Conservation (phyloP, 2,797 vertebrate species). For the Streptopelia turtur region DNA sequence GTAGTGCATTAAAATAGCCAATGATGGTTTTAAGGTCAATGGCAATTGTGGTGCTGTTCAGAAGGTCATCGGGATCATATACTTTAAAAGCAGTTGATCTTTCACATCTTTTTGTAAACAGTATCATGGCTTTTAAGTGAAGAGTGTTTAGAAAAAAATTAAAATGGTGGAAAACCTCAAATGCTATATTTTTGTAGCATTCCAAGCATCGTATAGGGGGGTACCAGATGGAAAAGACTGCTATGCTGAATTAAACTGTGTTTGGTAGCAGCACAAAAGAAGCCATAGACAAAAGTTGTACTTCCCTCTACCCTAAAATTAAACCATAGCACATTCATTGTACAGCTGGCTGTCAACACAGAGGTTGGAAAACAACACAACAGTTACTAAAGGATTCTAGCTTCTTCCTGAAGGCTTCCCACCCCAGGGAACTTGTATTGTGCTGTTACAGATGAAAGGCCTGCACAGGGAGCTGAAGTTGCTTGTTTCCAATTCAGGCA, state of each 20-base stretch:
- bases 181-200: not conserved
- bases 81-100: not conserved
- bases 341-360: accelerated
- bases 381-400: accelerated
- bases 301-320: not conserved
- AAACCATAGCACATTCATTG: accelerated
- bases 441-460: accelerated
- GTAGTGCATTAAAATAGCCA: not conserved
- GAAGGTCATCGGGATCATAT: not conserved
- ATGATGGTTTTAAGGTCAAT: not conserved
- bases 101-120: not conserved
- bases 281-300: accelerated
- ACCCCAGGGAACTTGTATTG: accelerated
- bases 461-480: not conserved
- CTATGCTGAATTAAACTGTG: not conserved
- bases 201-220: not conserved
- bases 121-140: not conserved
- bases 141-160: not conserved
- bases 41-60: not conserved
- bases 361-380: not conserved
- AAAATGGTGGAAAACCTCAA: not conserved
- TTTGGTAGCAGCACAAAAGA: not conserved
- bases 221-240: not conserved
- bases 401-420: not conserved
- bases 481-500: accelerated